Evolutionary conservation across 2,113 vertebrate species (phyloP).

Genomic region (Bothrops jararaca): DNA sequence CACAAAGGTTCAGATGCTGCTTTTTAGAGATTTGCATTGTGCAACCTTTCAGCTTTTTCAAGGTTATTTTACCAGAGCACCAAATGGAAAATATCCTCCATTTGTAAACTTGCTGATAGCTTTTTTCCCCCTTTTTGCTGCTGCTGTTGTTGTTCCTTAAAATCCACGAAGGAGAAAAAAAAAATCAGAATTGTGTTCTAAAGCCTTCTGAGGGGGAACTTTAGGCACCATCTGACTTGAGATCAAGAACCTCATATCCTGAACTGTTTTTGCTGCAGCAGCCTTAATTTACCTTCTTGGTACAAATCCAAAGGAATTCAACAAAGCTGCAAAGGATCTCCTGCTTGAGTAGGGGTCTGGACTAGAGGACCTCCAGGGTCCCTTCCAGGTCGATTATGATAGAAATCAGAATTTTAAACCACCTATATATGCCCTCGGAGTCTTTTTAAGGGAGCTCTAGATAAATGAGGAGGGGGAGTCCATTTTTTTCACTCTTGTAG

Average conservation of each 20-base stretch:
- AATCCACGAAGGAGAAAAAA: neutral
- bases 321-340: rapidly evolving
- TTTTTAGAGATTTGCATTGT: neutral
- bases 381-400: no score
- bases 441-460: neutral
- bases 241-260: neutral
- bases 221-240: neutral
- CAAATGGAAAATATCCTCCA: neutral
- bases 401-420: neutral
- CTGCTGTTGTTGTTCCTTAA: neutral
- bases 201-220: neutral
- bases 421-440: neutral
- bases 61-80: neutral
- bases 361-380: no score
- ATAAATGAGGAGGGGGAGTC: neutral
- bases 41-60: neutral
- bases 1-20: constrained; percentile 42
- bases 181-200: neutral
- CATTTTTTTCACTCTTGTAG: neutral
- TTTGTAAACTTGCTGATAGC: neutral
- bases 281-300: neutral
- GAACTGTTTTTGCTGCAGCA: neutral
- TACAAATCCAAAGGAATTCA: neutral
- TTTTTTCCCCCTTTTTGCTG: neutral
- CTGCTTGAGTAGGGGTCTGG: no score